Evolutionary conservation across 2,888 invertebrate species (phyloP), one percentile per base, ranked within the genome.

Genomic region (Tetheella fluctuosa): DNA sequence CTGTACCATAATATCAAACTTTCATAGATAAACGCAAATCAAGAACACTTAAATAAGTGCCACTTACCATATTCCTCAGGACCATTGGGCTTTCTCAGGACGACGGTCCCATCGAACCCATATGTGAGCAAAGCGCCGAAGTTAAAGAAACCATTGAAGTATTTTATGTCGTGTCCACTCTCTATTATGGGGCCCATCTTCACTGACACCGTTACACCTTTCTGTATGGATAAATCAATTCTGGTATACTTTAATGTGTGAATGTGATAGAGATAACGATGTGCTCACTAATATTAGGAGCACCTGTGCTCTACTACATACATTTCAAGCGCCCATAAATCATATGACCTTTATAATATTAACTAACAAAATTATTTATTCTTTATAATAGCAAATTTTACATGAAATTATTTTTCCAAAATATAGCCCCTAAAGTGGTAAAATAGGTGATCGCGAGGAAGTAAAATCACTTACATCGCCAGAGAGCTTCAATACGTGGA

Each of bases 381-480:
- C n/a, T n/a, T n/a, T n/a, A n/a, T n/a, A n/a, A n/a, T n/a, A n/a
- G n/a, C n/a, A n/a, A n/a, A n/a, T n/a, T n/a, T n/a, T n/a, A n/a
- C n/a, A n/a, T n/a, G n/a, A n/a, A n/a, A n/a, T n/a, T n/a, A n/a
- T n/a, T n/a, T n/a, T n/a, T n/a, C n/a, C n/a, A n/a, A n/a, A n/a
- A n/a, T n/a, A n/a, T n/a, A n/a, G n/a, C n/a, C n/a, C n/a, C n/a
- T n/a, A n/a, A n/a, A n/a, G n/a, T n/a, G n/a, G n/a, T n/a, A n/a
- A n/a, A n/a, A n/a, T n/a, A n/a, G n/a, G n/a, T n/a, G n/a, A n/a
- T n/a, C n/a, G n/a, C n/a, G n/a, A n/a, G n/a, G n/a, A n/a, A n/a
- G n/a, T n/a, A n/a, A n/a, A n/a, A n/a, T n/a, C n/a, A 69, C 84
- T 83, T 48, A 91, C 92, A 1, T 91, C 91, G 4, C 86, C 88